A percentile compares a stretch with the other conserved stretches of the same genome.
Evolutionary conservation across 2,113 vertebrate genomes (phyloP).

Genomic region (Martes martes): DNA sequence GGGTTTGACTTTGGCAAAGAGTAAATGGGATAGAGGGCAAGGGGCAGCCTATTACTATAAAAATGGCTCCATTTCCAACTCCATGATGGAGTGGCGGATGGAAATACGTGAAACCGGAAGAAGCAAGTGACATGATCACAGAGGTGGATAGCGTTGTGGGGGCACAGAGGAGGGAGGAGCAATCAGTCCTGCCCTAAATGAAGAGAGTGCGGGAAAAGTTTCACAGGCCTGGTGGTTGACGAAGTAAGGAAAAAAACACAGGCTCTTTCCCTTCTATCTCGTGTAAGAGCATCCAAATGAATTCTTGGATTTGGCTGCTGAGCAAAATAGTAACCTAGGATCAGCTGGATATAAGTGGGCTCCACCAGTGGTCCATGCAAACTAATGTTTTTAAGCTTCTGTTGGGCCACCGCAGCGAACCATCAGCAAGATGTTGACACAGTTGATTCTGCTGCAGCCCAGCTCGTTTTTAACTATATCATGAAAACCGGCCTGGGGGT

Average conservation of each 20-base stretch:
- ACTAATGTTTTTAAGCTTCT: constrained; percentile 48
- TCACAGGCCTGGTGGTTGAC: neutral
- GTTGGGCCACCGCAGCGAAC: neutral
- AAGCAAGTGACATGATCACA: neutral
- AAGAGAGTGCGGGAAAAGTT: neutral
- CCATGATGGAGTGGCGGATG: neutral
- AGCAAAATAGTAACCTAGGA: constrained; percentile 28
- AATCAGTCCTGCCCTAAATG: neutral
- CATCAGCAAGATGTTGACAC: constrained; percentile 56
- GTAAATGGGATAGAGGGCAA: neutral
- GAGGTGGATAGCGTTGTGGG: neutral
- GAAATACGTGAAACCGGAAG: neutral
- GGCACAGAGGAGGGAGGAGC: neutral
- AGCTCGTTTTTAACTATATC: constrained; percentile 38
- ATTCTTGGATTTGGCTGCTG: constrained; percentile 16
- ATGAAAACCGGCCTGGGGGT: constrained; percentile 32
- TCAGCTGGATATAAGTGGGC: constrained; percentile 46
- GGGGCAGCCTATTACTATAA: neutral
- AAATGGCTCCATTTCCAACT: neutral
- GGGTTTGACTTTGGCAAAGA: neutral
- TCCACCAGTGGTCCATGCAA: constrained; percentile 22
- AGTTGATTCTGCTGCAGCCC: constrained; percentile 12
- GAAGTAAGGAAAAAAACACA: neutral
- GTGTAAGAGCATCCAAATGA: neutral
- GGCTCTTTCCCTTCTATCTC: neutral